Evolutionary conservation across 2,797 vertebrate genomes (phyloP), one percentile per base, ranked within the genome.

Genomic region (Phoebastria nigripes): DNA sequence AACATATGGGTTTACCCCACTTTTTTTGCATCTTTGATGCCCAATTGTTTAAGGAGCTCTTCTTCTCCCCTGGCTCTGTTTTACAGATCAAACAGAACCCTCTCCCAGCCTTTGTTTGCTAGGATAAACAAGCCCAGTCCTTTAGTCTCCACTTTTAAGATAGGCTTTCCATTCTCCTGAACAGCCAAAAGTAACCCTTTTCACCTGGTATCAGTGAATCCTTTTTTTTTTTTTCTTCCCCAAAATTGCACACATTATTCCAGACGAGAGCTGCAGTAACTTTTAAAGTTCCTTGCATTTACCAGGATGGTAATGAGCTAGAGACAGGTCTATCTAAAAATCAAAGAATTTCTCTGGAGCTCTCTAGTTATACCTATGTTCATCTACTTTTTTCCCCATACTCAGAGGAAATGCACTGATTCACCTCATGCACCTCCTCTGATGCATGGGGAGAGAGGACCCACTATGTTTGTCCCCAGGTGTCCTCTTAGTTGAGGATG

Each of bases 131-230:
- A 73, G 21, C 15, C 31, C 13, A 86, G 79, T 55, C 76, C 28
- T 83, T 81, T 44, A 69, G 87, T 94, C 93, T 91, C 91, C 69
- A 31, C 69, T 88, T 71, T 69, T 51, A 81, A 96, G 91, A 95
- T 69, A 94, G 70, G 69, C 35, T 90, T 74, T 86, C 44, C 31
- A 61, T 78, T 94, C 87, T 78, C n/a, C 49, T 21, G 24, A 80
- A 35, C 33, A 82, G 67, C 63, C 67, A 59, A 52, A 87, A 70
- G 31, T 28, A 88, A 44, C 25, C 25, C 28, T 93, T 93, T 91
- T 89, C 56, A 71, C 9, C 25, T 39, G 4, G 1, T 72, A 65
- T 41, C 58, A 71, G 12, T 29, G 26, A 88, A 58, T 65, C 3
- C 16, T 24, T 46, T 54, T 20, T n/a, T 54, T 20, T n/a, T 26